Evolutionary conservation across 2,113 vertebrate species (phyloP).

Genomic region (Cygnus atratus): DNA sequence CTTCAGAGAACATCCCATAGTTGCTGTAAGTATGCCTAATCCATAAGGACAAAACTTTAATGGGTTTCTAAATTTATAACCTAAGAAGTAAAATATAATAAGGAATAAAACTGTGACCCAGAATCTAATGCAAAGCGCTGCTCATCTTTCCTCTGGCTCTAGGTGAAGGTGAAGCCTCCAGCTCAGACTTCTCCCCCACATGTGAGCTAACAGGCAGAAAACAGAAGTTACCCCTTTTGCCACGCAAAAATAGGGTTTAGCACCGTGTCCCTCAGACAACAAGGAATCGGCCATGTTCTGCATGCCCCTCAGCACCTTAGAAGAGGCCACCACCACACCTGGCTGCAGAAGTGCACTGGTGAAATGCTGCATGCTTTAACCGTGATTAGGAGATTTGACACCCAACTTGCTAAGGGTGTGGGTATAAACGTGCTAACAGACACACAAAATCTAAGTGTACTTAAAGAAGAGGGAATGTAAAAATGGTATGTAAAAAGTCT

Average conservation of each 20-base stretch:
- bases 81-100: constrained; percentile 30
- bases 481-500: not conserved
- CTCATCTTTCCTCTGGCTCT: not conserved
- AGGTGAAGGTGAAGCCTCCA: not conserved
- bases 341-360: fast-evolving
- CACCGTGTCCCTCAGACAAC: not conserved
- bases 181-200: not conserved
- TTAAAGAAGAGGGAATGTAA: not conserved
- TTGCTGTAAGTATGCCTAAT: constrained; percentile 51
- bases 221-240: not conserved
- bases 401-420: fast-evolving
- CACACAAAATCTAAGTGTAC: fast-evolving
- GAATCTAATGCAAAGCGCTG: not conserved
- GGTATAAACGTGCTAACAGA: fast-evolving
- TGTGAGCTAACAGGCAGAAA: not conserved
- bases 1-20: constrained; percentile 16
- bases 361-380: not conserved
- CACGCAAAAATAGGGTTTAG: not conserved
- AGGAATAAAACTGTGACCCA: constrained; percentile 9
- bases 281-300: fast-evolving
- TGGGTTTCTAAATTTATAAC: constrained; percentile 62
- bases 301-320: too few relatives aligned
- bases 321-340: not conserved
- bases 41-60: constrained; percentile 61
- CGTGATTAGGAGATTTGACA: fast-evolving